Evolutionary conservation across 2,113 vertebrate genomes (phyloP).

Genomic region (Anguilla rostrata): DNA sequence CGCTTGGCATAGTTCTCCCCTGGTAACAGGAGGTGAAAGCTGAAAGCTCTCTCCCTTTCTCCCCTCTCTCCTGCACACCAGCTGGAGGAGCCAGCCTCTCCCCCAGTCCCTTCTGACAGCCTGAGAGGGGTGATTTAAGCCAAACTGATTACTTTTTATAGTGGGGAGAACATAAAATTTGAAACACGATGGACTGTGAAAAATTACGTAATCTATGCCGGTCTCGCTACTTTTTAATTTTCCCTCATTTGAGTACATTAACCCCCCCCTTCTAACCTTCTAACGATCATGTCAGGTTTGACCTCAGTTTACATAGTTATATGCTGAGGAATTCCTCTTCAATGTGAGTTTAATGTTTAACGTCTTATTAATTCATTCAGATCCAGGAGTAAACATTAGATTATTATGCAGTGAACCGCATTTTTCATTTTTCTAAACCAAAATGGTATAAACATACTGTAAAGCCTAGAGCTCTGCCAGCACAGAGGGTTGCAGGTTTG

Average conservation of each 20-base stretch:
- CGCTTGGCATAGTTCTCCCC: neutral
- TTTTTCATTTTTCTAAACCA: no score
- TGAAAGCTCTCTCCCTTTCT: neutral
- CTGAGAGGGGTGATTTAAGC: constrained; percentile 42
- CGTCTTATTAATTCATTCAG: neutral
- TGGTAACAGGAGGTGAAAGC: neutral
- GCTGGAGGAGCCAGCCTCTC: constrained; percentile 20
- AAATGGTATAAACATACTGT: neutral
- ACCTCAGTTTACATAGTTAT: constrained; percentile 18
- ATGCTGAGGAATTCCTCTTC: neutral
- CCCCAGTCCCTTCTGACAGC: constrained; percentile 32
- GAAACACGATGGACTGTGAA: constrained; percentile 33
- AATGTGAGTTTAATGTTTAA: neutral
- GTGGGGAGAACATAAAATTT: constrained; percentile 36
- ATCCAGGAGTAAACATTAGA: neutral
- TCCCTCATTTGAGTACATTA: constrained; percentile 32
- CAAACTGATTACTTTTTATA: constrained; percentile 42
- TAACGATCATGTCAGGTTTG: neutral
- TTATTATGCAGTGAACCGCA: neutral
- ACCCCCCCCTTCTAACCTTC: neutral
- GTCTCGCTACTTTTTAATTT: constrained; percentile 41
- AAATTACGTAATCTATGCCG: constrained; percentile 34
- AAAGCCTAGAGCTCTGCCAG: neutral
- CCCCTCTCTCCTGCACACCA: neutral
- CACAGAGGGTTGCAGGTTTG: neutral